These are phyloP conservation scores for Cyprinodon tularosa DNA, from an alignment of 2,113 vertebrate species.

Conservation along the genomic window DNA sequence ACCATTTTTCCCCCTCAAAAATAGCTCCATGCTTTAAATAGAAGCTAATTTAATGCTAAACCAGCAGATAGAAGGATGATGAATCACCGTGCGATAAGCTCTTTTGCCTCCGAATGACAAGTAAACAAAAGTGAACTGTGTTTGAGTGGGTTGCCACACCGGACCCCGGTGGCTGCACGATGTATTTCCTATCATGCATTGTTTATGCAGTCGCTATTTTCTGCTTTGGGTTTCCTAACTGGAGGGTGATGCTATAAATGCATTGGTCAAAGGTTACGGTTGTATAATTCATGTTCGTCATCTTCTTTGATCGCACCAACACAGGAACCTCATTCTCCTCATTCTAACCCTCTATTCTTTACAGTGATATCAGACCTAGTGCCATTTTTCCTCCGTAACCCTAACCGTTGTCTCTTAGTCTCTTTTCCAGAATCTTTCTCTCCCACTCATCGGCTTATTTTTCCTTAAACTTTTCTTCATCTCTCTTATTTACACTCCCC, in stretches of 20 bases:
- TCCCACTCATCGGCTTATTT: constrained; percentile 16
- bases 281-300: constrained; percentile 56
- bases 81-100: constrained; percentile 14
- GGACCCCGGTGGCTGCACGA: constrained; percentile 12
- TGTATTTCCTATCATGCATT: constrained; percentile 23
- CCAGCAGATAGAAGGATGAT: constrained; percentile 2
- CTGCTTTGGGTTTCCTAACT: constrained; percentile 6
- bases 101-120: background rate
- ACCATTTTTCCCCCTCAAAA: constrained; percentile 8
- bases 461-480: background rate
- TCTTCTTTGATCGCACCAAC: constrained; percentile 27
- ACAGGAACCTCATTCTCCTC: constrained; percentile 16
- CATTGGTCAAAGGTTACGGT: constrained; percentile 35
- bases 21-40: constrained; percentile 12
- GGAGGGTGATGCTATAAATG: constrained; percentile 44
- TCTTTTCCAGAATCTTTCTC: constrained; percentile 22
- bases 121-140: background rate
- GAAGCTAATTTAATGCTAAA: constrained; percentile 14
- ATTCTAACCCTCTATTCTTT: constrained; percentile 17
- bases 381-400: constrained; percentile 41
- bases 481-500: background rate
- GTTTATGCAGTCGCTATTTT: constrained; percentile 35
- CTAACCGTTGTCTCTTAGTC: constrained; percentile 21
- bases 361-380: constrained; percentile 21
- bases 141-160: constrained; percentile 13